Conservation (phyloP, 2,113 vertebrate genomes). For the Spea bombifrons region DNA sequence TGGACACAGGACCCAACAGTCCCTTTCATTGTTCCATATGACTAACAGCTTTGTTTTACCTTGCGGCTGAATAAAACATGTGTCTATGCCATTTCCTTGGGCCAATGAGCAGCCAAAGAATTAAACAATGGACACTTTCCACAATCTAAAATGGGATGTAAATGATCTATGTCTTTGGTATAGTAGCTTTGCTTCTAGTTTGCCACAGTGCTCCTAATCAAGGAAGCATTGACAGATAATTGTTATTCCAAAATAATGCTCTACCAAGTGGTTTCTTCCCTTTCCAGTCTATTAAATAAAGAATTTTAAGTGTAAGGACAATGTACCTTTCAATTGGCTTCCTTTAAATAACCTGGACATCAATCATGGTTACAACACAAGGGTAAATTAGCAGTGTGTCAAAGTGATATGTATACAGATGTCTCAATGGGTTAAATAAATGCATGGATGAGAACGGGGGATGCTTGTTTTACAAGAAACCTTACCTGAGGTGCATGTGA, state of each 20-base stretch:
- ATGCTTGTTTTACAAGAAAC: conserved; percentile 36
- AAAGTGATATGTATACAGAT: conserved; percentile 42
- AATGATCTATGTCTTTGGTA: conserved; percentile 19
- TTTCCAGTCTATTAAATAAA: conserved; percentile 31
- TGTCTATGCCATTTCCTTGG: conserved; percentile 25
- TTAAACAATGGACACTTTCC: conserved; percentile 11
- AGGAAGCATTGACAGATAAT: conserved; percentile 3
- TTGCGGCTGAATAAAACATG: conserved; percentile 10
- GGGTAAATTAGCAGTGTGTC: conserved; percentile 42
- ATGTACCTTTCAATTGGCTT: conserved; percentile 23
- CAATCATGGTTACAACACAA: conserved; percentile 47
- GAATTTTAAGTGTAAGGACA: conserved; percentile 45
- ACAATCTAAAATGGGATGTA: conserved; percentile 6
- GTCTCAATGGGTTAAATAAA: conserved; percentile 13
- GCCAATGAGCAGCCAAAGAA: conserved; percentile 7
- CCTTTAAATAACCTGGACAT: conserved; percentile 18
- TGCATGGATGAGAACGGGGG: not conserved
- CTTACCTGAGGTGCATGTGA: conserved; percentile 18
- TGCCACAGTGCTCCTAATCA: conserved; percentile 11
- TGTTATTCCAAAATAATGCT: conserved; percentile 18
- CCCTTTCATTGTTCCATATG: conserved; percentile 6
- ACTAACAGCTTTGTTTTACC: conserved; percentile 49
- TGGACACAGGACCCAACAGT: conserved; percentile 51
- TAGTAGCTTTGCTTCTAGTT: conserved; percentile 15
- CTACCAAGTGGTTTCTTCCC: conserved; percentile 43